phyloP scores from a whole-genome alignment of 37 sponge, comb jelly and placozoan genomes.

The Halichondria panicea region DNA sequence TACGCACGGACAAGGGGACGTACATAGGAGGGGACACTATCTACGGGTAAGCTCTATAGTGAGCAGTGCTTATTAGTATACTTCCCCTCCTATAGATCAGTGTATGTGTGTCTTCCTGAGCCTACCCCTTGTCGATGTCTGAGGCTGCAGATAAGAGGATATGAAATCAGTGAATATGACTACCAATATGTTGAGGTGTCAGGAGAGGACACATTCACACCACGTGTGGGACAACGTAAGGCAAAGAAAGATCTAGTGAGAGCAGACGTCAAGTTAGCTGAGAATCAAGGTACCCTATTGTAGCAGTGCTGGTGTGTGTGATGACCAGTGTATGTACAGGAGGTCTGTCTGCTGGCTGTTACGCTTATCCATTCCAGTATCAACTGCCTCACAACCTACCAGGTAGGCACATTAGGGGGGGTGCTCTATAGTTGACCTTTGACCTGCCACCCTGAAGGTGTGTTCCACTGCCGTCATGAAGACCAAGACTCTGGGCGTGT shows the following conservation, averaged over 20 bases:
- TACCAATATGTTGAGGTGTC: slow-evolving; percentile 40
- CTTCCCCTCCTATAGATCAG: slow-evolving; percentile 10
- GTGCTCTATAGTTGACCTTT: neutral
- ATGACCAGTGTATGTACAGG: no score
- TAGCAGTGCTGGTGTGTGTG: neutral
- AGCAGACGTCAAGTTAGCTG: slow-evolving; percentile 45
- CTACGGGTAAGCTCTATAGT: slow-evolving; percentile 52
- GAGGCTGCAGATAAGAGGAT: slow-evolving; percentile 53
- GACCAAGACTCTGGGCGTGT: slow-evolving; percentile 10
- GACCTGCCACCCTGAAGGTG: slow-evolving; percentile 23
- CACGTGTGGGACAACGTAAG: slow-evolving; percentile 18
- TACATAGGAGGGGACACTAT: slow-evolving; percentile 68
- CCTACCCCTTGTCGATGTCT: slow-evolving; percentile 13
- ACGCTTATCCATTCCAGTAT: slow-evolving; percentile 59
- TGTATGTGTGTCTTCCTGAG: slow-evolving; percentile 34
- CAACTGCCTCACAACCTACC: slow-evolving; percentile 60
- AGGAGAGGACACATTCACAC: slow-evolving; percentile 8
- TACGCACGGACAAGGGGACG: slow-evolving; percentile 54
- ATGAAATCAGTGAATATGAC: slow-evolving; percentile 59
- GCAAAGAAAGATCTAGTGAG: slow-evolving; percentile 40
- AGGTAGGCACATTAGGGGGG: slow-evolving; percentile 14
- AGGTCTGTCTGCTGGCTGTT: slow-evolving; percentile 54
- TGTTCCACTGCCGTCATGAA: slow-evolving; percentile 18
- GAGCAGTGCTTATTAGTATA: neutral
- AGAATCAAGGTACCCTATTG: slow-evolving; percentile 37